Percentiles rank a stretch among this genome's conserved stretches.
Conservation (phyloP, 2,797 vertebrate genomes). For the Enteromius treurensis region DNA sequence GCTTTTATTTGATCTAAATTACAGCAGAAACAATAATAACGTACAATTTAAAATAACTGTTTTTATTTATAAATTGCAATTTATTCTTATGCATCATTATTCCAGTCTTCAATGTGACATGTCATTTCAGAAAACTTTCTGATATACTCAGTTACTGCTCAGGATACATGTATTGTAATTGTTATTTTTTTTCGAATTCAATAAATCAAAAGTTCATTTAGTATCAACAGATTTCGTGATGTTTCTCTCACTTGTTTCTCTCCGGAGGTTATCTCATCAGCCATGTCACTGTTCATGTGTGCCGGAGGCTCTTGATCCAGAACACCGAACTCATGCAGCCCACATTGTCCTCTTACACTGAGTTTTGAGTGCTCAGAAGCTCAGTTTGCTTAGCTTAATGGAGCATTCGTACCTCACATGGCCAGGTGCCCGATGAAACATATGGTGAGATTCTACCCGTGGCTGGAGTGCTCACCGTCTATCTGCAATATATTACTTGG, state of each 20-base stretch:
- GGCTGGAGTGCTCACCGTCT: conserved; percentile 44
- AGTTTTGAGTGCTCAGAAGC: conserved; percentile 48
- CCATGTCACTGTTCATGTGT: conserved; percentile 8
- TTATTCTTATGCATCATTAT: neutral
- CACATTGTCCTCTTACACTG: conserved; percentile 8
- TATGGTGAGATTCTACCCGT: conserved; percentile 64
- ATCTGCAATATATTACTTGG: conserved; percentile 52
- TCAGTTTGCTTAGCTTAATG: conserved; percentile 74
- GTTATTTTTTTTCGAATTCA: neutral
- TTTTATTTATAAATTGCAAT: neutral
- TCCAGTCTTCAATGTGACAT: neutral
- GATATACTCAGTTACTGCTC: neutral
- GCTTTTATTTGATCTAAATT: neutral
- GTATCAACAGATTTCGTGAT: neutral
- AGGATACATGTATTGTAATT: neutral
- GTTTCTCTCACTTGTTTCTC: neutral
- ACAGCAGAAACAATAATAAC: neutral
- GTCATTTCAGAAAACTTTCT: neutral
- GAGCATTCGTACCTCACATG: conserved; percentile 74
- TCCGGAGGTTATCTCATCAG: conserved; percentile 30
- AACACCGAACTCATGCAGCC: conserved; percentile 28
- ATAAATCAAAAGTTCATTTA: neutral
- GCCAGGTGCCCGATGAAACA: conserved; percentile 69
- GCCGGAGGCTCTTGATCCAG: conserved; percentile 31
- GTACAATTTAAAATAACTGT: neutral